These are phyloP conservation scores for Hylomyscus alleni DNA, from an alignment of 2,797 vertebrate species.

Conservation along the genomic window DNA sequence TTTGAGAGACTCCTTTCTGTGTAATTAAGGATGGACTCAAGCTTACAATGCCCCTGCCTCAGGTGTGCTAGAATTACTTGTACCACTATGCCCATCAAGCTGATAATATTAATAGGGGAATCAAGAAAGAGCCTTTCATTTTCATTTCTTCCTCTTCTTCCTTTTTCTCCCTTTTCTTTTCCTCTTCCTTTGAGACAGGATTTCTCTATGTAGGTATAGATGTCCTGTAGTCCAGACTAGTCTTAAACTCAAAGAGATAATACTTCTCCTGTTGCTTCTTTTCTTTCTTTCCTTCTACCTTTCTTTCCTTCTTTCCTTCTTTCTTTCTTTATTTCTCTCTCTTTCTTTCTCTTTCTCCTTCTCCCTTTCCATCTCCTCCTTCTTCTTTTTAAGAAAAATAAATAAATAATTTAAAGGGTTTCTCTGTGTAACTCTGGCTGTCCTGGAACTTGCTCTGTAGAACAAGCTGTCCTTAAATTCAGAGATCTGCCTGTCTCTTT, in stretches of 20 bases:
- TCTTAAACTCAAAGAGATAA: neutral
- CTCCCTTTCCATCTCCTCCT: too few species aligned
- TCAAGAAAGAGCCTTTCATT: neutral
- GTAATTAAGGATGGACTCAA: neutral
- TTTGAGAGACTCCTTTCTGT: neutral
- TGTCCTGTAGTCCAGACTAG: neutral
- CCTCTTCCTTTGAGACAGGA: neutral
- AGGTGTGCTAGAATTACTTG: neutral
- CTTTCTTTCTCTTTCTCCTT: accelerated
- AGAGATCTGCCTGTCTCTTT: too few species aligned
- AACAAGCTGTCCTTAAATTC: too few species aligned
- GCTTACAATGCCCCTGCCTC: neutral
- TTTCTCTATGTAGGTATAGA: neutral
- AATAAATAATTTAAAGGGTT: too few species aligned
- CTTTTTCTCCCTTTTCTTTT: neutral
- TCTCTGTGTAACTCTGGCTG: too few species aligned
- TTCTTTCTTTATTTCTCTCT: too few species aligned
- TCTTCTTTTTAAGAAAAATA: too few species aligned
- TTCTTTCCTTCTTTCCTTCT: too few species aligned
- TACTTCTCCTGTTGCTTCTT: too few species aligned
- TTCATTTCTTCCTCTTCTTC: neutral
- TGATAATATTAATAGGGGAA: slow-evolving; percentile 1
- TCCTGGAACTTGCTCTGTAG: too few species aligned
- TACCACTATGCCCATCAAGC: neutral
- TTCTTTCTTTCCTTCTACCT: too few species aligned